phyloP scores from a whole-genome alignment of 2,113 vertebrate species.

The Ornithorhynchus anatinus region DNA sequence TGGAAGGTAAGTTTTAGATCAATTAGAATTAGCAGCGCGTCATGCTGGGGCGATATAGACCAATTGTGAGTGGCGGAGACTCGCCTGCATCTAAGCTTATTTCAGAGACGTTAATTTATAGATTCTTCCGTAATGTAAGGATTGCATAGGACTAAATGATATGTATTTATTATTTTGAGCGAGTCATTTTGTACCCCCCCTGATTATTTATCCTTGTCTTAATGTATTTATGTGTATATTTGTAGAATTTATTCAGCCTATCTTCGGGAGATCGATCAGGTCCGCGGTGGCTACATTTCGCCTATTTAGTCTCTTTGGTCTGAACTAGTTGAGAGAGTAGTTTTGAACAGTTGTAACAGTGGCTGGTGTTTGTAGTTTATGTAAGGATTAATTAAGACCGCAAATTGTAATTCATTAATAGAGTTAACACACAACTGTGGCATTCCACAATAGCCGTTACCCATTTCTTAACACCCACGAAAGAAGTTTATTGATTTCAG shows the following conservation, averaged over 20 bases:
- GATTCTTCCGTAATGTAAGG: conserved; percentile 76
- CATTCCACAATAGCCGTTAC: conserved; percentile 63
- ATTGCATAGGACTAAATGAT: conserved; percentile 83
- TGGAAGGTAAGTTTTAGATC: conserved; percentile 95
- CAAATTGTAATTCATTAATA: conserved; percentile 83
- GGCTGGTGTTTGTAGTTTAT: conserved; percentile 88
- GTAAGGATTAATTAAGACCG: conserved; percentile 83
- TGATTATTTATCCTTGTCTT: conserved; percentile 98
- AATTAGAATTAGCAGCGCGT: conserved; percentile 77
- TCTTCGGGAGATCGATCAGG: conserved; percentile 79
- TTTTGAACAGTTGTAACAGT: conserved; percentile 85
- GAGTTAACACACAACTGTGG: conserved; percentile 75
- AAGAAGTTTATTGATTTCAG: conserved; percentile 74
- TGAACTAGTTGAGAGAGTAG: conserved; percentile 82
- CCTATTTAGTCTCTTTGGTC: conserved; percentile 83
- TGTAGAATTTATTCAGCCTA: conserved; percentile 84
- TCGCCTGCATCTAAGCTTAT: conserved; percentile 70
- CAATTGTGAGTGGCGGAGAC: conserved; percentile 59
- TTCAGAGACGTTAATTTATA: conserved; percentile 88
- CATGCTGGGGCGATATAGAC: conserved; percentile 78
- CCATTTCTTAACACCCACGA: conserved; percentile 56
- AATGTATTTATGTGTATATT: conserved; percentile 94
- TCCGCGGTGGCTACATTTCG: conserved; percentile 81
- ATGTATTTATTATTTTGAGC: conserved; percentile 98
- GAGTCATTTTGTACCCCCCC: conserved; percentile 87